Evolutionary conservation across 1,140 invertebrate genomes (phyloP).

Genomic region (Tetranychus cinnabarinus): DNA sequence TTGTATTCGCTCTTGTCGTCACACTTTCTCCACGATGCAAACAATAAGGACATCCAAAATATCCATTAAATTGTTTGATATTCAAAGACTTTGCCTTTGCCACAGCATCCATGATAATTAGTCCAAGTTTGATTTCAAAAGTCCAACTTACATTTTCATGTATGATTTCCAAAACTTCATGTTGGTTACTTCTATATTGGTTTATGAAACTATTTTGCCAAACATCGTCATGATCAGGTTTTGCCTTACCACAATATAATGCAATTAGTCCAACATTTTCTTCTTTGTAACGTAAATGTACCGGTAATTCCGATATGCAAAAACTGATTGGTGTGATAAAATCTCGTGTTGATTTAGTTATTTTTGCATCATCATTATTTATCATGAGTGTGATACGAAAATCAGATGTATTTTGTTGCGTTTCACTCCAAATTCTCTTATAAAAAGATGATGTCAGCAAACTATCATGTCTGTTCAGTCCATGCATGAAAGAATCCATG

Average conservation of each 20-base stretch:
- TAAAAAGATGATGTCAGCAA: too few relatives aligned
- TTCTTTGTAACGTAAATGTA: not conserved
- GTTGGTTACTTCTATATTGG: not conserved
- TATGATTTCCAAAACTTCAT: not conserved
- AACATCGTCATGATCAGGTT: not conserved
- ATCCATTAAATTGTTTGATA: not conserved
- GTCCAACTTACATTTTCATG: not conserved
- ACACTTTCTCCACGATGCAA: too few relatives aligned
- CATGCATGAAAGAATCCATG: too few relatives aligned
- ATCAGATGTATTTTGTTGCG: too few relatives aligned
- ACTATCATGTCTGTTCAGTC: too few relatives aligned
- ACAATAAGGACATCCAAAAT: not conserved
- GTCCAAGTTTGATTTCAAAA: not conserved
- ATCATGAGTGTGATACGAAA: not conserved
- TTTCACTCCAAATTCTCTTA: too few relatives aligned
- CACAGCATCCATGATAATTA: not conserved
- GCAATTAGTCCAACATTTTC: not conserved
- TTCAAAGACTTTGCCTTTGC: not conserved
- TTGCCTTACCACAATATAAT: not conserved
- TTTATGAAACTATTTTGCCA: not conserved
- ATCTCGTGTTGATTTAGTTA: not conserved
- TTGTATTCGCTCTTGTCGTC: not conserved
- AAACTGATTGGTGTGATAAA: not conserved
- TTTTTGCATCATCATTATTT: not conserved
- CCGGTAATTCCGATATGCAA: not conserved